Evolutionary conservation across 2,113 vertebrate species (phyloP).

Genomic region (Pithys albifrons): DNA sequence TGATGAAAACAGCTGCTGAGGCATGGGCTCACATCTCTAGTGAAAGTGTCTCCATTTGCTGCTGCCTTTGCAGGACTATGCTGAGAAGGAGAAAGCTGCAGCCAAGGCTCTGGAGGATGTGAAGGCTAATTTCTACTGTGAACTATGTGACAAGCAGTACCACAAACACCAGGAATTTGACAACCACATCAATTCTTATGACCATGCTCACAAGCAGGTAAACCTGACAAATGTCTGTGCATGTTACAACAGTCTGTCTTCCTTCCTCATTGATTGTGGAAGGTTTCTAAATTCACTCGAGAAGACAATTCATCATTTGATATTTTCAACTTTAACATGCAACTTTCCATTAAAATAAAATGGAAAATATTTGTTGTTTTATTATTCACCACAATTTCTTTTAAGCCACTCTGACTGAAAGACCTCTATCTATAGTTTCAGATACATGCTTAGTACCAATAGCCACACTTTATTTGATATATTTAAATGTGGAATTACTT

Average conservation of each 20-base stretch:
- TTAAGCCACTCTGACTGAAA: background rate
- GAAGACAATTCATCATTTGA: background rate
- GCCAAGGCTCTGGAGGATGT: constrained; percentile 90
- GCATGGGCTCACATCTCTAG: background rate
- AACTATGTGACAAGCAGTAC: constrained; percentile 99
- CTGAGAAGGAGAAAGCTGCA: constrained; percentile 87
- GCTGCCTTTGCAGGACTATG: constrained; percentile 83
- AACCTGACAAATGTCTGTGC: background rate
- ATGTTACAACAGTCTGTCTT: background rate
- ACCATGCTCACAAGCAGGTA: constrained; percentile 99
- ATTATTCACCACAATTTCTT: background rate
- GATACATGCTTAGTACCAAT: background rate
- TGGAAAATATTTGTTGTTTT: background rate
- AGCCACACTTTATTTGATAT: background rate
- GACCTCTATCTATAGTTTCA: background rate
- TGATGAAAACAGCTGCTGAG: background rate
- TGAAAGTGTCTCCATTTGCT: constrained; percentile 21
- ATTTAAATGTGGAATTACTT: background rate
- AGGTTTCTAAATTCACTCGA: background rate
- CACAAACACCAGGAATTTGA: constrained; percentile 99
- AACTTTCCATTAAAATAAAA: background rate
- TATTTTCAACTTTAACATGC: background rate
- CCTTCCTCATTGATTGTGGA: background rate
- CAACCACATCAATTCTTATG: constrained; percentile 99
- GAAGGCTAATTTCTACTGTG: constrained; percentile 98